phyloP scores from a whole-genome alignment of 2,113 vertebrate species.

The Ctenodactylus gundi region DNA sequence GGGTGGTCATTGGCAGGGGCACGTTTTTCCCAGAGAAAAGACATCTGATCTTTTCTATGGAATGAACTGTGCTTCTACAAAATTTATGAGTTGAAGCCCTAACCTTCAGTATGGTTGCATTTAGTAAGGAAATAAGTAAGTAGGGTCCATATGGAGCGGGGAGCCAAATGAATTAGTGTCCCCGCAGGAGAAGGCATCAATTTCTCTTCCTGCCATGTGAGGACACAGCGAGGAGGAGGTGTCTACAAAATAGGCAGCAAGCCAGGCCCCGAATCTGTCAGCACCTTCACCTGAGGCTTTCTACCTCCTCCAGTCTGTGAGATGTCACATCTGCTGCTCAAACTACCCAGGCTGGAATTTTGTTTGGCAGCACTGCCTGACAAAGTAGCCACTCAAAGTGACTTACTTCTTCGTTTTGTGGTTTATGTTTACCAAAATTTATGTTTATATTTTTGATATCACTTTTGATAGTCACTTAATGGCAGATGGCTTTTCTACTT shows the following conservation, averaged over 20 bases:
- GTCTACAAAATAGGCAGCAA: background rate
- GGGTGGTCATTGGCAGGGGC: background rate
- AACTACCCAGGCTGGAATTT: background rate
- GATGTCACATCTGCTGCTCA: background rate
- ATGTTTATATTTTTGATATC: background rate
- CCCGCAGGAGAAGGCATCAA: background rate
- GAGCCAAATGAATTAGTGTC: background rate
- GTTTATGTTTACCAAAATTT: background rate
- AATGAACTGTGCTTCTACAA: background rate
- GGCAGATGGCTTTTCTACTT: slow-evolving; percentile 1
- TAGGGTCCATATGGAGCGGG: background rate
- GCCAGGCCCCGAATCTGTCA: background rate
- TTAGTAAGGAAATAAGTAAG: background rate
- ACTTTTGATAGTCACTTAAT: background rate
- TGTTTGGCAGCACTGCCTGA: background rate
- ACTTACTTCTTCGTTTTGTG: background rate
- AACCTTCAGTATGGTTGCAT: background rate
- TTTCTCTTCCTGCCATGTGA: background rate
- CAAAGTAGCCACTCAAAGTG: background rate
- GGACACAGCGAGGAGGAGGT: background rate
- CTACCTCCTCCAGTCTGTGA: background rate
- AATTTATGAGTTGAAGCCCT: background rate
- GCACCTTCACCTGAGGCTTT: background rate
- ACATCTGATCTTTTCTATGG: background rate
- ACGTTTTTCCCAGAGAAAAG: background rate